Percentiles rank a stretch among this genome's conserved stretches.
These are phyloP conservation scores for Lutraria rhynchaena DNA, from an alignment of 1,140 invertebrate genomes.

Conservation along the genomic window DNA sequence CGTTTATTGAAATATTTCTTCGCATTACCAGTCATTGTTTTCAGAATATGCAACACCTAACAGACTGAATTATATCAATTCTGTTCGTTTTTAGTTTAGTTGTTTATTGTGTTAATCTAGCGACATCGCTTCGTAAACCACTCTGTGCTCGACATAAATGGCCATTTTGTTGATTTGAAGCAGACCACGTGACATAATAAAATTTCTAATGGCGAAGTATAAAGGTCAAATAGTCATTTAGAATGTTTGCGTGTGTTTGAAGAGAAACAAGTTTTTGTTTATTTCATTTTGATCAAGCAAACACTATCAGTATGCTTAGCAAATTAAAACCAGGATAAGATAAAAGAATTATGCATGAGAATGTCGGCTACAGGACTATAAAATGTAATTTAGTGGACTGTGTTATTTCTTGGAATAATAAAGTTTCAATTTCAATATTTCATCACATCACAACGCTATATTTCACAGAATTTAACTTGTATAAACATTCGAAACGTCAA, in stretches of 20 bases:
- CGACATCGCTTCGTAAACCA: conserved; percentile 21
- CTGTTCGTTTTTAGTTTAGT: neutral
- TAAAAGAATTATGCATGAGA: too few relatives aligned
- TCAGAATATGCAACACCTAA: neutral
- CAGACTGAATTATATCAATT: conserved; percentile 8
- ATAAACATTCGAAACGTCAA: too few relatives aligned
- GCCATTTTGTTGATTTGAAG: conserved; percentile 50
- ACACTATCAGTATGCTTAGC: too few relatives aligned
- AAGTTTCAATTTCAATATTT: too few relatives aligned
- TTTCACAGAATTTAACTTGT: too few relatives aligned
- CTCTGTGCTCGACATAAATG: conserved; percentile 39
- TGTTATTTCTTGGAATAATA: too few relatives aligned
- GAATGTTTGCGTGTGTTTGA: neutral
- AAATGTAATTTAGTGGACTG: too few relatives aligned
- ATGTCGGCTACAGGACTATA: too few relatives aligned
- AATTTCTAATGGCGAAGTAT: conserved; percentile 19
- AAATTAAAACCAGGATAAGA: too few relatives aligned
- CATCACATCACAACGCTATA: too few relatives aligned
- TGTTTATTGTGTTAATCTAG: conserved; percentile 1
- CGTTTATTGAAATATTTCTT: conserved; percentile 18
- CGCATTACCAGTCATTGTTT: conserved; percentile 10
- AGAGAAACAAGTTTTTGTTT: neutral
- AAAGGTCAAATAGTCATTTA: conserved; percentile 30
- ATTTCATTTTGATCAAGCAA: neutral
- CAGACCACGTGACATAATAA: conserved; percentile 49